Evolutionary conservation across 2,888 invertebrate species (phyloP).

Genomic region (Andrena flavipes): DNA sequence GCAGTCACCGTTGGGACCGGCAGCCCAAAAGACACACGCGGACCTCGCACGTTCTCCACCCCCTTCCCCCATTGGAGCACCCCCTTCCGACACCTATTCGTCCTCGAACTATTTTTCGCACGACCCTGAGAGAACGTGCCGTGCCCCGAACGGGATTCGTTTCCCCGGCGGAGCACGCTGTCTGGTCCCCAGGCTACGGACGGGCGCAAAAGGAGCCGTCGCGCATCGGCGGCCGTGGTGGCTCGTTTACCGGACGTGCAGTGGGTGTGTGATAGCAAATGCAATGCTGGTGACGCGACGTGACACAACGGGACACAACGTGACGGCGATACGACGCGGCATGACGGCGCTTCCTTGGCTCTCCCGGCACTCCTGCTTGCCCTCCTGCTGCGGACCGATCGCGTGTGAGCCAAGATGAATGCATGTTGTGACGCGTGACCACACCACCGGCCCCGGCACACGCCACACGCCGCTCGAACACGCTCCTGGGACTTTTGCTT

Average conservation of each 20-base stretch:
- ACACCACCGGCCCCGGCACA: constrained; percentile 19
- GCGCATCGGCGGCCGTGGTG: constrained; percentile 21
- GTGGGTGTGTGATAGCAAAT: constrained; percentile 57
- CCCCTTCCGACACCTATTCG: constrained; percentile 24
- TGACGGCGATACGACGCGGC: constrained; percentile 23
- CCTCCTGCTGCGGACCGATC: constrained; percentile 3
- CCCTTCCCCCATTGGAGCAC: constrained; percentile 53
- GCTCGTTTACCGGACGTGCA: constrained; percentile 28
- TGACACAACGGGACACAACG: constrained; percentile 19
- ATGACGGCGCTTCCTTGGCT: constrained; percentile 15
- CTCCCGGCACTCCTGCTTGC: constrained; percentile 17
- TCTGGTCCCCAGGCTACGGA: constrained; percentile 20
- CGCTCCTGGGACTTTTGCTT: neutral
- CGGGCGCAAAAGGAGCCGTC: constrained; percentile 12
- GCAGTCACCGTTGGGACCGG: constrained; percentile 83
- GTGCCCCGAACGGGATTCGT: constrained; percentile 18
- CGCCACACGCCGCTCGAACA: constrained; percentile 11
- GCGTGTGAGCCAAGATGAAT: constrained; percentile 43
- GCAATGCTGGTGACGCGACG: constrained; percentile 48
- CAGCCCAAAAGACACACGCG: constrained; percentile 78
- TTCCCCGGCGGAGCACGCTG: constrained; percentile 20
- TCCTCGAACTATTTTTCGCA: constrained; percentile 20
- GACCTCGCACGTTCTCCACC: constrained; percentile 65
- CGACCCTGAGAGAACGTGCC: constrained; percentile 49
- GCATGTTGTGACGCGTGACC: constrained; percentile 58